These are phyloP conservation scores for Acropternis orthonyx DNA, from an alignment of 2,797 vertebrate genomes.

Conservation along the genomic window DNA sequence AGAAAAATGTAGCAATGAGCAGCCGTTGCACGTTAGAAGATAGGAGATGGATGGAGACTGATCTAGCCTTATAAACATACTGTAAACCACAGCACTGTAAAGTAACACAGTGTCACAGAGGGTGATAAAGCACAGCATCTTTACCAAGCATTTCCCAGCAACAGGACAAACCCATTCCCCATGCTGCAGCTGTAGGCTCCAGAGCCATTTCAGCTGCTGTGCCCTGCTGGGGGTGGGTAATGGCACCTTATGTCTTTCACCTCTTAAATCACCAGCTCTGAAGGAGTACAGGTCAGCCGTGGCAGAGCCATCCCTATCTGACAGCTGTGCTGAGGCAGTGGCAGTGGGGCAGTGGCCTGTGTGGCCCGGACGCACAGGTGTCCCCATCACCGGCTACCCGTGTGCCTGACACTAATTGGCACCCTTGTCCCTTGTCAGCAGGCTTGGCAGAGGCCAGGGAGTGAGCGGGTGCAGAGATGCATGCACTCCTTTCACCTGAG, in stretches of 20 bases:
- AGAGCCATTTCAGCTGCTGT: neutral
- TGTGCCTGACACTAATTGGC: neutral
- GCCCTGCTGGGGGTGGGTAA: neutral
- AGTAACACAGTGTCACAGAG: neutral
- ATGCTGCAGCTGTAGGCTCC: neutral
- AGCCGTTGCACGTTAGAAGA: neutral
- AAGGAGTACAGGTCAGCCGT: neutral
- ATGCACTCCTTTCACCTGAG: rapidly evolving
- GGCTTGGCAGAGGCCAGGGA: rapidly evolving
- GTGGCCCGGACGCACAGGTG: neutral
- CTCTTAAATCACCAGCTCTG: neutral
- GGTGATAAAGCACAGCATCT: neutral
- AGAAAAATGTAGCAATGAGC: slow-evolving; percentile 60
- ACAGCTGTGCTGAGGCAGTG: neutral
- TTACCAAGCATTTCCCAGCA: neutral
- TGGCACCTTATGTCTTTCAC: neutral
- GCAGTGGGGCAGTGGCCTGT: rapidly evolving
- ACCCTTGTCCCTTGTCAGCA: neutral
- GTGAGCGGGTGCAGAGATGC: rapidly evolving
- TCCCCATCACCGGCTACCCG: rapidly evolving
- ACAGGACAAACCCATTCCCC: neutral
- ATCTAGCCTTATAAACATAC: neutral
- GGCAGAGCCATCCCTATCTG: neutral
- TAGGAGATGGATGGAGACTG: slow-evolving; percentile 37
- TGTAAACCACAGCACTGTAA: neutral